Conservation (phyloP, 2,888 invertebrate species). For the Palloptera scutellata region DNA sequence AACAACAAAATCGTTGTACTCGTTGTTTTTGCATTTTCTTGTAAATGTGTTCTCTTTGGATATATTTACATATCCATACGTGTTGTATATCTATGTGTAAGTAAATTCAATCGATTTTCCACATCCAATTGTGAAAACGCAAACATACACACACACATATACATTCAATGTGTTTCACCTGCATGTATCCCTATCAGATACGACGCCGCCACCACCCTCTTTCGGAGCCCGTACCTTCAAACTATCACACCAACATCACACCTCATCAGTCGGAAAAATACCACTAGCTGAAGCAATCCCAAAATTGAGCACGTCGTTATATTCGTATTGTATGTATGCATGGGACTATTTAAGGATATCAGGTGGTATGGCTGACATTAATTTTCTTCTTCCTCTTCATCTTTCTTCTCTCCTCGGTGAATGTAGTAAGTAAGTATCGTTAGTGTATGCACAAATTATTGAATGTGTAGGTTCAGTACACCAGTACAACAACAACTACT, state of each 20-base stretch:
- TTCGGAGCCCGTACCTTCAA: background rate
- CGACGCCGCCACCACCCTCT: background rate
- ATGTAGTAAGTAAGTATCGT: background rate
- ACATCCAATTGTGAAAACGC: slow-evolving; percentile 51
- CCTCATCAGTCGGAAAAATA: background rate
- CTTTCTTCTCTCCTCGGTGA: background rate
- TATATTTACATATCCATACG: background rate
- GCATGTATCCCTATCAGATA: slow-evolving; percentile 14
- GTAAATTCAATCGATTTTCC: slow-evolving; percentile 60
- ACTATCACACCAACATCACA: background rate
- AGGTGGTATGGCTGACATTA: no score
- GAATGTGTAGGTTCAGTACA: no score
- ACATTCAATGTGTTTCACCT: slow-evolving; percentile 26
- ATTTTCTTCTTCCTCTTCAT: no score
- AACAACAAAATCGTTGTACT: slow-evolving; percentile 9
- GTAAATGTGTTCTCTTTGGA: background rate
- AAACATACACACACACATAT: slow-evolving; percentile 35
- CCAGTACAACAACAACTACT: background rate
- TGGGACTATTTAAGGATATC: no score
- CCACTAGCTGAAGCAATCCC: background rate
- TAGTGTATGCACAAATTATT: background rate
- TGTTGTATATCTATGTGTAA: slow-evolving; percentile 8
- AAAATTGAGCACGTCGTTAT: no score
- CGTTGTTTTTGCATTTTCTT: slow-evolving; percentile 7
- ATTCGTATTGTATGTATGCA: no score